Base-by-base conservation (phyloP, 2,113 vertebrate species). In the Calidris pygmaea region DNA sequence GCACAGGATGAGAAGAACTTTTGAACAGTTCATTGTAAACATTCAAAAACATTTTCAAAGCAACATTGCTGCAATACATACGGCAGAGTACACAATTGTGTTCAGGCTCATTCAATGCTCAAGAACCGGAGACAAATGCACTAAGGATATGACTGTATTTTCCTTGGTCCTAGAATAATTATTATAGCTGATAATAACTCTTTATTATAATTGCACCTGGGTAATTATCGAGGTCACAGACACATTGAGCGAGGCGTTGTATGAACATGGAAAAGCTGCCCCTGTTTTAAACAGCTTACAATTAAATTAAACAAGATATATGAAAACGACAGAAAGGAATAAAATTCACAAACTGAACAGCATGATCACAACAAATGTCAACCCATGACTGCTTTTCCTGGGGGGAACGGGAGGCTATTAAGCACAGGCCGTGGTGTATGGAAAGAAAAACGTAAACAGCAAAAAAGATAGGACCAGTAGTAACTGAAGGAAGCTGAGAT, bases 221-320 rank as follows among this genome's bases (percentile, higher is more conserved):
- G 68, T 87, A 96, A 93, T 96, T 97, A 93, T 53, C 0, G 1
- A 87, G 68, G 91, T 94, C 76, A 88, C 43, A 86, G 62, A 80
- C 75, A 83, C 48, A 79, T 32, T 80, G 83, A 94, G 68, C 1
- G 3, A 92, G 53, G 41, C 50, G 47, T 12, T 84, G 55, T 63
- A 84, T 9, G 47, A 92, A 93, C 65, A 81, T 23, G 77, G 50
- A 89, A 93, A 91, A 95, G 70, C 68, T 89, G 87, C 22, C 67
- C 71, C 48, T 73, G 50, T 74, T 94, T 96, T 81, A 78, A 95
- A 87, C n/a, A 74, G 65, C 50, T 84, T 84, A 91, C 41, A 91
- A 84, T 84, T 89, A 96, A 95, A 96, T 88, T 91, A 86, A 95
- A 88, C 24, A 90, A 94, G 72, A 84, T 50, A n/a, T 24, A 81